Base-by-base conservation (phyloP, 2,113 vertebrate genomes). In the Sander vitreus region DNA sequence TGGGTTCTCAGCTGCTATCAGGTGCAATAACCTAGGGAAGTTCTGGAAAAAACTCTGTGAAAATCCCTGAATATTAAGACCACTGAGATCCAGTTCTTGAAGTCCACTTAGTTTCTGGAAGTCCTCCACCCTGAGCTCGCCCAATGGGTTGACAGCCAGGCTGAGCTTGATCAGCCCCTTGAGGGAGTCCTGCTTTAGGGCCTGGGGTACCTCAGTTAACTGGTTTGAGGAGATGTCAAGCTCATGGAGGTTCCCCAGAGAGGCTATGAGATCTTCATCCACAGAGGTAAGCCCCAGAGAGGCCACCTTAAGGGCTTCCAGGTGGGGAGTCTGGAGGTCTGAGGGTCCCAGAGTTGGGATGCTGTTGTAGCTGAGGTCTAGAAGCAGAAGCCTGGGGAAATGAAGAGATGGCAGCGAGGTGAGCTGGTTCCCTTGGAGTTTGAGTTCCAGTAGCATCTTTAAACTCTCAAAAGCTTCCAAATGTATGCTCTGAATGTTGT, bases 81-180 rank as follows among this genome's bases (percentile, higher is more conserved):
- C 95, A 91, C 97, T 99, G 69, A 99, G 93, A 88, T 99, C 97
- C 70, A 99, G 83, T 64, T 97, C 96, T 90, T 97, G 97, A 50
- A 99, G 95, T 77, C 92, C 87, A 14, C 60, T 91, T 15, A 98
- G 94, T 73, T 86, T 95, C 1, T 89, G 89, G 81, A 99, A 96
- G 89, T 97, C 96, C 65, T 96, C 95, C 0, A 87, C 62, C 0
- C 48, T 95, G 66, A 99, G 91, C 87, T 97, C 96, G n/a, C 96
- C 94, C 3, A 99, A 91, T 53, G 95, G 89, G 0, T 99, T 99
- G 58, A 94, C 94, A 0, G 97, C 96, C 51, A 99, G 89, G 82
- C 88, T 96, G 76, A 99, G 96, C 85, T 91, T 96, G 23, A 94
- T 98, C 65, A 99, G 93, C 7, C 96, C 96, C 9, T 93, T 94